Conservation (phyloP, 2,113 vertebrate species). For the Myiagra hebetior region DNA sequence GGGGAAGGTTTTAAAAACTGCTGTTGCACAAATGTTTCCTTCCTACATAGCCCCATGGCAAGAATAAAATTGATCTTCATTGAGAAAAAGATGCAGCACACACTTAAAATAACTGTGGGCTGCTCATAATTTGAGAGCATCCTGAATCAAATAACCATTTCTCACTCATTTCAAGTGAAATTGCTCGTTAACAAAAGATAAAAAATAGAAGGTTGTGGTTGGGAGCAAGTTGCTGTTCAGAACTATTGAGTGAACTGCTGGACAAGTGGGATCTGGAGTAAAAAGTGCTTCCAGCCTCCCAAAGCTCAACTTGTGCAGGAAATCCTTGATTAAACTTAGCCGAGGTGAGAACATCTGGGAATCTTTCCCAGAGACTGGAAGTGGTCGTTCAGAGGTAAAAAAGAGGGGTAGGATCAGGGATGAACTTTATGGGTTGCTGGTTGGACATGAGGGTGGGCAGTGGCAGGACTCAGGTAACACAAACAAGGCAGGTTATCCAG, state of each 20-base stretch:
- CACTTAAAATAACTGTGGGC: not conserved
- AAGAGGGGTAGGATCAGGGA: too few relatives aligned
- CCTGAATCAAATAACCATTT: not conserved
- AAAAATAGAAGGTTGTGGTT: not conserved
- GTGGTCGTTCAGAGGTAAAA: not conserved
- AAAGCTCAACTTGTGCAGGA: not conserved
- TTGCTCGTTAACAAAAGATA: not conserved
- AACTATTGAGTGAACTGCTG: not conserved
- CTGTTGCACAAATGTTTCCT: not conserved
- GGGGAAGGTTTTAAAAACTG: not conserved
- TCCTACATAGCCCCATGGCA: not conserved
- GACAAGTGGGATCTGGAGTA: not conserved
- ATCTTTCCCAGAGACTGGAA: not conserved
- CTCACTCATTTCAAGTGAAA: not conserved
- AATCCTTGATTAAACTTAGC: not conserved
- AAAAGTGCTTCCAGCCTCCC: not conserved
- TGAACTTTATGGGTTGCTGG: not conserved
- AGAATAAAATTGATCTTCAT: not conserved
- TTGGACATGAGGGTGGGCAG: not conserved
- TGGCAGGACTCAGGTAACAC: accelerated
- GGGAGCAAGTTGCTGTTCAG: accelerated
- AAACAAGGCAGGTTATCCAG: not conserved
- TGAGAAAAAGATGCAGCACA: not conserved
- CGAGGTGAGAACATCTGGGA: not conserved
- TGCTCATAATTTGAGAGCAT: not conserved